Percentiles rank a stretch among this genome's conserved stretches.
Conservation (phyloP, 2,113 vertebrate species). For the Chamaetylas fuelleborni region DNA sequence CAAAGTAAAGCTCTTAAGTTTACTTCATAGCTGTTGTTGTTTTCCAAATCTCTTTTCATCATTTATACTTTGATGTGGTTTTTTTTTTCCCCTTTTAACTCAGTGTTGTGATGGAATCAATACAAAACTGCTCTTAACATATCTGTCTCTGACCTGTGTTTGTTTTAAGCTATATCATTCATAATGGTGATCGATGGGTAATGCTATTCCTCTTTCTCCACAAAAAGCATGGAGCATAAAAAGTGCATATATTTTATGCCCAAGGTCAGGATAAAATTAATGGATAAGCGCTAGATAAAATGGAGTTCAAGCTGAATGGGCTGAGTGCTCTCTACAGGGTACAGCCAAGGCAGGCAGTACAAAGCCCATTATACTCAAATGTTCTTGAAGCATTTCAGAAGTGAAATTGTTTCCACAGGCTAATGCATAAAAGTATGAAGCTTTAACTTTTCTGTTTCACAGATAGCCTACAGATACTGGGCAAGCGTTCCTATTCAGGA, state of each 20-base stretch:
- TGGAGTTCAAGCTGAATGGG: conserved; percentile 86
- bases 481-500: conserved; percentile 45
- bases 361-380: conserved; percentile 85
- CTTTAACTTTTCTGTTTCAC: conserved; percentile 68
- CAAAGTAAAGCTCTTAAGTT: conserved; percentile 57
- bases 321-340: conserved; percentile 79
- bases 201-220: conserved; percentile 81
- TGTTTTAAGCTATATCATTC: conserved; percentile 86
- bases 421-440: conserved; percentile 73
- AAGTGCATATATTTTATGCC: conserved; percentile 82
- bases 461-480: conserved; percentile 69
- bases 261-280: conserved; percentile 88
- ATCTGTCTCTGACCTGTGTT: conserved; percentile 82
- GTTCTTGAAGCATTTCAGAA: conserved; percentile 79
- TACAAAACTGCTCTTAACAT: conserved; percentile 80
- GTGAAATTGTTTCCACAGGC: conserved; percentile 79
- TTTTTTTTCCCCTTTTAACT: conserved; percentile 70
- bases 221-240: conserved; percentile 75
- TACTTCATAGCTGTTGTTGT: conserved; percentile 33
- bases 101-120: conserved; percentile 75
- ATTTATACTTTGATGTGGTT: conserved; percentile 51
- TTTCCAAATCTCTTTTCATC: conserved; percentile 73
- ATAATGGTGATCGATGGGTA: conserved; percentile 88
- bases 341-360: conserved; percentile 74
- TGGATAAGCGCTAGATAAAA: conserved; percentile 89